Conservation (phyloP, 2,888 invertebrate genomes). For the Koerneria pararmatus region DNA sequence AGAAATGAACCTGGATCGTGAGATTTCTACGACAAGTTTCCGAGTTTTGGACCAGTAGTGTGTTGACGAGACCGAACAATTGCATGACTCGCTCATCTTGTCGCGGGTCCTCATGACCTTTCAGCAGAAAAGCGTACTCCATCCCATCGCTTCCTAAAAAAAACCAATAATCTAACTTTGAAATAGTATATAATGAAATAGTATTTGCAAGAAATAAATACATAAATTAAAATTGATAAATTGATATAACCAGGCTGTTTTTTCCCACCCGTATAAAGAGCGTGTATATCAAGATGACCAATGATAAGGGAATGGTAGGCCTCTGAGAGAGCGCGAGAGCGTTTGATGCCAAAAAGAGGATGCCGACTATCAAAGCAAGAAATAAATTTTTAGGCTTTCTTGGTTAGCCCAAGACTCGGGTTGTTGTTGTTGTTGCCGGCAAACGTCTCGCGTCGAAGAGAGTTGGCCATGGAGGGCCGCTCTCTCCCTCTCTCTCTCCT, state of each 20-base stretch:
- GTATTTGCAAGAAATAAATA: not conserved
- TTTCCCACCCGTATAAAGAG: too few relatives aligned
- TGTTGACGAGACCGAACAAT: constrained; percentile 90
- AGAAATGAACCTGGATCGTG: constrained; percentile 58
- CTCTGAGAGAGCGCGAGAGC: too few relatives aligned
- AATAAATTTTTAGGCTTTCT: too few relatives aligned
- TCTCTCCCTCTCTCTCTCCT: not conserved
- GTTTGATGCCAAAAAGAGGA: too few relatives aligned
- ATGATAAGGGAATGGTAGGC: not conserved
- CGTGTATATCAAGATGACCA: too few relatives aligned
- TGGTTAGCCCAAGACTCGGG: too few relatives aligned
- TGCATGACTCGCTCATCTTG: constrained; percentile 91
- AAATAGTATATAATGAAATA: constrained; percentile 20
- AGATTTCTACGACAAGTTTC: constrained; percentile 88
- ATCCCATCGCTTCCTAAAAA: constrained; percentile 84
- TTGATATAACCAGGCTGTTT: not conserved
- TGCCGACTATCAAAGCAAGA: too few relatives aligned
- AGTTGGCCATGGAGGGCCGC: too few relatives aligned
- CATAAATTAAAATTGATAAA: constrained; percentile 13
- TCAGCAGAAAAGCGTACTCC: constrained; percentile 94
- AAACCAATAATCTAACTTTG: not conserved
- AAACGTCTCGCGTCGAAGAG: too few relatives aligned
- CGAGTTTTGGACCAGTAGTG: constrained; percentile 85
- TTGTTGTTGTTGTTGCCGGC: too few relatives aligned
- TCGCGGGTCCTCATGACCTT: constrained; percentile 95